Evolutionary conservation across 2,888 invertebrate species (phyloP).

Genomic region (Hydraecia micacea): DNA sequence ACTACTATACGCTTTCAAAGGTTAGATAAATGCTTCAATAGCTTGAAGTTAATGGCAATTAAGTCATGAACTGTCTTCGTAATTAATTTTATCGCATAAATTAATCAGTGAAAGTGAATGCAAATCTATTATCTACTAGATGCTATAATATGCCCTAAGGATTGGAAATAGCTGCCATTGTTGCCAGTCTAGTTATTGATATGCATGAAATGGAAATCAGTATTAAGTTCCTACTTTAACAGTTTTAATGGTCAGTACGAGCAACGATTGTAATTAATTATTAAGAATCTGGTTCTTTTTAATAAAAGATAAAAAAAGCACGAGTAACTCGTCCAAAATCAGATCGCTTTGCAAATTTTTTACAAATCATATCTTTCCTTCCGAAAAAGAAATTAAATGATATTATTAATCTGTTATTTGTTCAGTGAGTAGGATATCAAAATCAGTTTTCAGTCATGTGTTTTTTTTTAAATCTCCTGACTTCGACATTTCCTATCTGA

Average conservation of each 20-base stretch:
- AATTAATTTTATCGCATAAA: conserved; percentile 35
- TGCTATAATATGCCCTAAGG: conserved; percentile 46
- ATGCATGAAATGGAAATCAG: neutral
- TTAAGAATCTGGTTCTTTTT: too few species aligned
- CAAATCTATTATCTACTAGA: conserved; percentile 16
- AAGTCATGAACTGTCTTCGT: conserved; percentile 15
- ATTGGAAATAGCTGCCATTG: conserved; percentile 10
- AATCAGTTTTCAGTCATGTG: too few species aligned
- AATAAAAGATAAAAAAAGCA: too few species aligned
- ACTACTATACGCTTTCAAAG: neutral
- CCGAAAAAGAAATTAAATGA: neutral
- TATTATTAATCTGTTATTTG: too few species aligned
- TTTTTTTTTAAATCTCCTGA: neutral
- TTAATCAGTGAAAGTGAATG: conserved; percentile 51
- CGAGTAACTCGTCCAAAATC: neutral
- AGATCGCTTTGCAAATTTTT: neutral
- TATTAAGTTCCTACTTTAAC: neutral
- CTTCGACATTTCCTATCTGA: neutral
- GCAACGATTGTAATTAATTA: too few species aligned
- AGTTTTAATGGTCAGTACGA: neutral
- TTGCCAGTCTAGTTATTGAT: conserved; percentile 10
- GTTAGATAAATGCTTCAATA: neutral
- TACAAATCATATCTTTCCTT: neutral
- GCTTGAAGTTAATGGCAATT: conserved; percentile 2
- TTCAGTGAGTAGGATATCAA: neutral